Evolutionary conservation across 1,140 invertebrate species (phyloP).

Genomic region (Aphaenogaster ashmeadi): DNA sequence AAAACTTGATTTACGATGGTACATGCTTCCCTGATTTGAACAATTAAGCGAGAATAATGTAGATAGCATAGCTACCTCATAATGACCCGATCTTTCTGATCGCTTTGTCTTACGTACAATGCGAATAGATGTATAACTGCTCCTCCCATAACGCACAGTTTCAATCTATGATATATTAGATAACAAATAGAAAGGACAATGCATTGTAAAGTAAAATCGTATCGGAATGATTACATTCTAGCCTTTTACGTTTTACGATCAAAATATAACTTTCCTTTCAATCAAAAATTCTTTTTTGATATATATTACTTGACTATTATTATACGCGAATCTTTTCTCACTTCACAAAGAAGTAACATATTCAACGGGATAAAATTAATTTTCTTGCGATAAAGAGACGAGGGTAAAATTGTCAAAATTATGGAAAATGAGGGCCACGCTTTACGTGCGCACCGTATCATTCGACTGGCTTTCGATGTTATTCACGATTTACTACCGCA

Average conservation of each 20-base stretch:
- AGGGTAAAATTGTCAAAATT: background rate
- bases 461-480: constrained; percentile 57
- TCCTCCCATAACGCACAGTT: background rate
- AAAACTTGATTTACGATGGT: background rate
- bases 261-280: background rate
- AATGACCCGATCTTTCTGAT: background rate
- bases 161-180: background rate
- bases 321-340: background rate
- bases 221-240: background rate
- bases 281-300: background rate
- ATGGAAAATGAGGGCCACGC: background rate
- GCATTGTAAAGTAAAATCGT: background rate
- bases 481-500: constrained; percentile 49
- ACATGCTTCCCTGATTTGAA: background rate
- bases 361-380: background rate
- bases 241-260: background rate
- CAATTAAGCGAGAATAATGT: background rate
- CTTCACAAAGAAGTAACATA: background rate
- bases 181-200: background rate
- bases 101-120: background rate
- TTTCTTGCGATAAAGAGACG: background rate
- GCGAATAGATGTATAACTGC: background rate
- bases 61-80: background rate
- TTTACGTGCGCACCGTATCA: constrained; percentile 17
- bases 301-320: background rate